Conservation (phyloP, 2,113 vertebrate genomes). For the Pedionomus torquatus region DNA sequence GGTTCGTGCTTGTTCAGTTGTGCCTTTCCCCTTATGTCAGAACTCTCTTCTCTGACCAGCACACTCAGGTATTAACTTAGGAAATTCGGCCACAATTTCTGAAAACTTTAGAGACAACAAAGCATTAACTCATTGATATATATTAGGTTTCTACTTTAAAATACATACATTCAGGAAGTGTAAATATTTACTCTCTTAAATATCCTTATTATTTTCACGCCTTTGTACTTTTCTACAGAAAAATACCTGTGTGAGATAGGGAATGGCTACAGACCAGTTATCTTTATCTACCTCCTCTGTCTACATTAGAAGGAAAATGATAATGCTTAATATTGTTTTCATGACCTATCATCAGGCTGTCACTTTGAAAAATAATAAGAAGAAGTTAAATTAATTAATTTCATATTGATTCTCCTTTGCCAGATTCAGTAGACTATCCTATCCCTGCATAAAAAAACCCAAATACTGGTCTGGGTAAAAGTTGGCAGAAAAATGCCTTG, state of each 20-base stretch:
- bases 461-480: background rate
- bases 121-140: background rate
- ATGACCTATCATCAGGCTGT: background rate
- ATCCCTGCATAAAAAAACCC: background rate
- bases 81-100: background rate
- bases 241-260: background rate
- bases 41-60: background rate
- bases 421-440: background rate
- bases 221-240: background rate
- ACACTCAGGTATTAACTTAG: background rate
- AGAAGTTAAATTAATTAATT: slow-evolving; percentile 20
- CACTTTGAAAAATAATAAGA: slow-evolving; percentile 14
- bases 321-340: slow-evolving; percentile 1
- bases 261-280: background rate
- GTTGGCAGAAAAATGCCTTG: background rate
- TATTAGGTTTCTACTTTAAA: background rate
- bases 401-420: slow-evolving; percentile 2
- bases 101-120: background rate
- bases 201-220: background rate
- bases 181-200: background rate
- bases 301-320: background rate
- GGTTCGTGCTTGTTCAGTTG: background rate
- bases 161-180: background rate
- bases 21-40: background rate
- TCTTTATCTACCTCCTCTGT: background rate